These are phyloP conservation scores for Peromyscus leucopus DNA, from an alignment of 2,113 vertebrate genomes.

Conservation along the genomic window DNA sequence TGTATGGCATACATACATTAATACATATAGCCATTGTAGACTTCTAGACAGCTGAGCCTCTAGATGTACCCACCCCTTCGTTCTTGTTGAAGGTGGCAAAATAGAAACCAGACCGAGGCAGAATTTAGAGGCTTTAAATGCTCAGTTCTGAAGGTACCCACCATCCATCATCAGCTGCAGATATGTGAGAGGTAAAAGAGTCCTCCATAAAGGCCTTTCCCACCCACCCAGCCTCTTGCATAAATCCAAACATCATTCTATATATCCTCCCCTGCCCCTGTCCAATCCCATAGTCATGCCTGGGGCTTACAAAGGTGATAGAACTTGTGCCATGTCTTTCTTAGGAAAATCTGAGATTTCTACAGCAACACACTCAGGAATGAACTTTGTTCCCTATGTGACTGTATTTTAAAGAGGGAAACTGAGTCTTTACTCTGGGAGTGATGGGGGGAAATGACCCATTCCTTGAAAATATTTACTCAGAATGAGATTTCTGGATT, in stretches of 20 bases:
- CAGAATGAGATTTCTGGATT: neutral
- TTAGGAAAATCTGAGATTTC: constrained; percentile 31
- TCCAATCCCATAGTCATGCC: neutral
- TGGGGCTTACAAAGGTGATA: neutral
- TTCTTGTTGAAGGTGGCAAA: neutral
- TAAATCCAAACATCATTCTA: neutral
- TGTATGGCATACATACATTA: neutral
- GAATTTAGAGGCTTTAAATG: neutral
- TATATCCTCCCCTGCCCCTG: neutral
- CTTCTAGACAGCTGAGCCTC: neutral
- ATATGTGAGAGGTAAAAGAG: neutral
- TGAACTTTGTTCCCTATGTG: neutral
- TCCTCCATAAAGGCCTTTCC: neutral
- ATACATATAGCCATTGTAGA: neutral
- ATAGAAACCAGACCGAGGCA: neutral
- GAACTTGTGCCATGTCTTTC: neutral
- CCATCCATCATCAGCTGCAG: neutral
- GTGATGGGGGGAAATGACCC: neutral
- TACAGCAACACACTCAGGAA: neutral
- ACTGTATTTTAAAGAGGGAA: neutral
- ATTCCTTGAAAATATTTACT: constrained; percentile 10
- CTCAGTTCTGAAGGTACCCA: neutral
- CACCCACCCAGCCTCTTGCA: neutral
- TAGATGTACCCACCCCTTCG: neutral
- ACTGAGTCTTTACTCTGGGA: neutral